Conservation (phyloP, 2,113 vertebrate genomes). For the Excalfactoria chinensis region DNA sequence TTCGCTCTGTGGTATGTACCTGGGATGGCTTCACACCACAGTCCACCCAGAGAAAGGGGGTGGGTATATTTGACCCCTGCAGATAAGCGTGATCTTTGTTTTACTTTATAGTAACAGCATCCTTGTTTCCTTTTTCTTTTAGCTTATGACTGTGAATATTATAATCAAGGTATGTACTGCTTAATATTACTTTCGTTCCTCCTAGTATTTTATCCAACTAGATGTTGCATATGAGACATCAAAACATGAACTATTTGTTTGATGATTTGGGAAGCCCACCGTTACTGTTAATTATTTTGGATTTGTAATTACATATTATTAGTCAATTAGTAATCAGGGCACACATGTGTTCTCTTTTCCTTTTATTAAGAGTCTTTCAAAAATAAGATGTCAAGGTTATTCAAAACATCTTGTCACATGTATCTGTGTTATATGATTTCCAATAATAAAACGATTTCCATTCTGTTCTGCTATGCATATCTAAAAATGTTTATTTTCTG, state of each 20-base stretch:
- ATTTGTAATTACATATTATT: background rate
- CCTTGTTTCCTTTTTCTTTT: constrained; percentile 67
- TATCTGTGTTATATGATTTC: background rate
- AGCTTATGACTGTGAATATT: constrained; percentile 98
- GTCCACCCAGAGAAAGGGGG: background rate
- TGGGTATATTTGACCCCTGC: too few species aligned
- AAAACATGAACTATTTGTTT: background rate
- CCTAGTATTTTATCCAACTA: background rate
- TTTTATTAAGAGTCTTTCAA: background rate
- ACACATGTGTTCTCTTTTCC: background rate
- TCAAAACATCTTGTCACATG: background rate
- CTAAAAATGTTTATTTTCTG: background rate
- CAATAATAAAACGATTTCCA: background rate
- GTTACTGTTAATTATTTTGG: background rate
- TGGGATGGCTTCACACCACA: rapidly evolving
- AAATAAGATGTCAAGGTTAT: background rate
- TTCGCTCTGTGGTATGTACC: constrained; percentile 88
- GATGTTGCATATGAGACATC: background rate
- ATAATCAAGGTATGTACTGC: constrained; percentile 90
- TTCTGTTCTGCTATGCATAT: background rate
- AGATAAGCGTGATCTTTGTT: background rate
- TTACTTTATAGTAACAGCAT: background rate
- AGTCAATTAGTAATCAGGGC: background rate
- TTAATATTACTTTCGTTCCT: background rate
- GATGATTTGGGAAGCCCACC: background rate